A percentile compares a stretch with the other conserved stretches of the same genome.
Evolutionary conservation across 2,797 vertebrate species (phyloP).

Genomic region (Poecile montanus): DNA sequence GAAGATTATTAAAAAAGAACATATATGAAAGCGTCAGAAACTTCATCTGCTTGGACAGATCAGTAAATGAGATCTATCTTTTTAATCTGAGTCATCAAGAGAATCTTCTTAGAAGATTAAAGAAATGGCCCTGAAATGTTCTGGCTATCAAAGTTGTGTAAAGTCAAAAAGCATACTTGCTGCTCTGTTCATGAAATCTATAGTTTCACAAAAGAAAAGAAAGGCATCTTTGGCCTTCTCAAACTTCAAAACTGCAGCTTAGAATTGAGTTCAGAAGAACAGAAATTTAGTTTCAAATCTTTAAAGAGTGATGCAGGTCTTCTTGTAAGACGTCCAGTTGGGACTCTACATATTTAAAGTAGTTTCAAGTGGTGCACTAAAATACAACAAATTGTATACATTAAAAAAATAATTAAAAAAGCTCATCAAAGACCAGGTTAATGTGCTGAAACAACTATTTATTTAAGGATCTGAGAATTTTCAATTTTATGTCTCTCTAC

Average conservation of each 20-base stretch:
- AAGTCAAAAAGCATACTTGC: conserved; percentile 11
- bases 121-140: conserved; percentile 14
- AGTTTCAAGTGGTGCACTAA: background rate
- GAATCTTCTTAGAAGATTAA: conserved; percentile 41
- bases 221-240: background rate
- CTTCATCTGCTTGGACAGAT: background rate
- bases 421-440: background rate
- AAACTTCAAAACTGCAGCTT: background rate
- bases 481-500: background rate
- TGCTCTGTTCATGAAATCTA: background rate
- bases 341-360: background rate
- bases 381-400: background rate
- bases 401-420: background rate
- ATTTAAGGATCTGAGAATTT: background rate
- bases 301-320: background rate
- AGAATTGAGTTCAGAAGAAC: background rate
- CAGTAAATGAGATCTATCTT: conserved; percentile 51
- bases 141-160: background rate
- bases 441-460: background rate
- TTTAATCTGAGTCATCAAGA: conserved; percentile 49
- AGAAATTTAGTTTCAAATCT: background rate
- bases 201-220: conserved; percentile 18
- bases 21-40: conserved; percentile 38
- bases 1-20: conserved; percentile 2
- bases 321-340: background rate